These are phyloP conservation scores for Incurvaria masculella DNA, from an alignment of 2,888 invertebrate species.

Conservation along the genomic window DNA sequence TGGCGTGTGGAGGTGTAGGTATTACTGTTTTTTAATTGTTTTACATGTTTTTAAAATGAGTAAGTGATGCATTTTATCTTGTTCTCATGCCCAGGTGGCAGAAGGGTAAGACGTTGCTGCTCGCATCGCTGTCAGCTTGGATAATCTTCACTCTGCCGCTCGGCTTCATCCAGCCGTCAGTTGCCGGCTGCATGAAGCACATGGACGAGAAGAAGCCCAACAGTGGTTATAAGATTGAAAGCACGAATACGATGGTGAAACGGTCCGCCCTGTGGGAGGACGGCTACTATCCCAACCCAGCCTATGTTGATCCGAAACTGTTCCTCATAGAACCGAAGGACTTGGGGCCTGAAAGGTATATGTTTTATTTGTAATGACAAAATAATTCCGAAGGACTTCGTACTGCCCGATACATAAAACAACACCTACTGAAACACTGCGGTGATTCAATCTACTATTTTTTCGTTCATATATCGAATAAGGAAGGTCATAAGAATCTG, in stretches of 20 bases:
- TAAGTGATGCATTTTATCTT: too few species aligned
- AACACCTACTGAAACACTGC: too few species aligned
- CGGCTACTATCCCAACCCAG: background rate
- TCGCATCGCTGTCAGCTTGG: constrained; percentile 93
- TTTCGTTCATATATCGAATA: too few species aligned
- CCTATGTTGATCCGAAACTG: constrained; percentile 3
- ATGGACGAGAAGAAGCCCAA: constrained; percentile 21
- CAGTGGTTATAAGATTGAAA: background rate
- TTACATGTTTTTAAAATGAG: too few species aligned
- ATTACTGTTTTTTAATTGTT: too few species aligned
- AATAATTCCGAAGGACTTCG: too few species aligned
- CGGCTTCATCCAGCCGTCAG: constrained; percentile 92
- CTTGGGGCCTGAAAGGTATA: background rate
- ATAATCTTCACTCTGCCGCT: constrained; percentile 95
- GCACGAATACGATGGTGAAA: background rate
- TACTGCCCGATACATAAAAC: too few species aligned
- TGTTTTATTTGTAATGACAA: too few species aligned
- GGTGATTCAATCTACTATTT: too few species aligned
- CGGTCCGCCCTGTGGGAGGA: constrained; percentile 36
- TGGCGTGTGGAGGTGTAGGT: too few species aligned
- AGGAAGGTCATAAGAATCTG: too few species aligned
- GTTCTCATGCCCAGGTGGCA: constrained; percentile 70
- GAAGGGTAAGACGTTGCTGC: constrained; percentile 81
- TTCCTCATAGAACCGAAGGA: background rate
- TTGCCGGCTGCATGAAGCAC: constrained; percentile 78